Evolutionary conservation across 2,888 invertebrate species (phyloP).

Genomic region (Limnephilus rhombicus): DNA sequence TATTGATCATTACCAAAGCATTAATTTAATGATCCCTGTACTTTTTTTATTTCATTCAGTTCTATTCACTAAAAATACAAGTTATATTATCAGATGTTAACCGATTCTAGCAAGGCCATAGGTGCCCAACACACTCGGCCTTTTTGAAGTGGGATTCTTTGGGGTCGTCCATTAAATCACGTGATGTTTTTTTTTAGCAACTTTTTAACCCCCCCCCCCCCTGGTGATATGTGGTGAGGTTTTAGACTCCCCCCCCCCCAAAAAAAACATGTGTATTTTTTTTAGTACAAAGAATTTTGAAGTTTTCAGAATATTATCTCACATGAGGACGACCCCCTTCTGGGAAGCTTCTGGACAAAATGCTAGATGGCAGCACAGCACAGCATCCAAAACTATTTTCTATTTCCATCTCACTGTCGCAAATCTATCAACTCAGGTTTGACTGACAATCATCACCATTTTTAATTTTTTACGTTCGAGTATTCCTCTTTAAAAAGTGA

Average conservation of each 20-base stretch:
- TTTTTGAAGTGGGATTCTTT: too few species aligned
- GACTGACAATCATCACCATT: background rate
- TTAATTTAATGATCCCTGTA: conserved; percentile 36
- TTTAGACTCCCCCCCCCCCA: too few species aligned
- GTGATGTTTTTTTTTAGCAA: too few species aligned
- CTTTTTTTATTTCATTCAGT: conserved; percentile 30
- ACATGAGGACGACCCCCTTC: too few species aligned
- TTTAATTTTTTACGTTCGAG: background rate
- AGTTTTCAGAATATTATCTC: too few species aligned
- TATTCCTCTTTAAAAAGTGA: background rate
- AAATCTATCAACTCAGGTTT: background rate
- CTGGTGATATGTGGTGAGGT: too few species aligned
- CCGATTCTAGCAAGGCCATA: background rate
- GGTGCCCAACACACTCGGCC: background rate
- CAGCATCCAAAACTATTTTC: background rate
- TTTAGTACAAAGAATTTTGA: too few species aligned
- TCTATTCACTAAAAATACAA: conserved; percentile 22
- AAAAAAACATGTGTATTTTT: too few species aligned
- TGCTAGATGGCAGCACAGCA: background rate
- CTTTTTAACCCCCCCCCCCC: too few species aligned
- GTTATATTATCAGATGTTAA: too few species aligned
- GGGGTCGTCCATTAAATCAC: too few species aligned
- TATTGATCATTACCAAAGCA: conserved; percentile 22
- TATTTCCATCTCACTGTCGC: background rate
- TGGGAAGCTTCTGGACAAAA: background rate